A percentile compares a stretch with the other conserved stretches of the same genome.
phyloP scores from a whole-genome alignment of 2,797 vertebrate genomes.

The Falco biarmicus region DNA sequence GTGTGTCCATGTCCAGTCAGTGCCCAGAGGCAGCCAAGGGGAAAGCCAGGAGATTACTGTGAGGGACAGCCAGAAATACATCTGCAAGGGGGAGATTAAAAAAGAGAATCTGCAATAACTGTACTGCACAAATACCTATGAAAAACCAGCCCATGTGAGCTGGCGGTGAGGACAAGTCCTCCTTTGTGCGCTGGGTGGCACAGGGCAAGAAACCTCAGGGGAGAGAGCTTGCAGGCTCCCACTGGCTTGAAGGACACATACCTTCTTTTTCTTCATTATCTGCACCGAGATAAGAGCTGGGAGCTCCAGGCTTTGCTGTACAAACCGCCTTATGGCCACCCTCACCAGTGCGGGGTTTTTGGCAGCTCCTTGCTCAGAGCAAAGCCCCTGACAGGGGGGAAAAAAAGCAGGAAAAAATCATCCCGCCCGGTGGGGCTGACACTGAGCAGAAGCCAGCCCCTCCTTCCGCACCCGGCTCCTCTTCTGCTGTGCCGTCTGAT shows the following conservation, averaged over 20 bases:
- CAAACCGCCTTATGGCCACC: fast-evolving
- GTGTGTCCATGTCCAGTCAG: fast-evolving
- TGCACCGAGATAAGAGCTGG: background rate
- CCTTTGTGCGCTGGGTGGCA: background rate
- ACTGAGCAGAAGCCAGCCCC: slow-evolving; percentile 47
- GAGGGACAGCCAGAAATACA: background rate
- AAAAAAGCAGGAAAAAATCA: background rate
- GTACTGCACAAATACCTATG: background rate
- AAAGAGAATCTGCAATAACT: too few relatives aligned
- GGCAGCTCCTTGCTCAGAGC: background rate
- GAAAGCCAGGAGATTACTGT: background rate
- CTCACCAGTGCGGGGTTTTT: fast-evolving
- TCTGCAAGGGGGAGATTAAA: background rate
- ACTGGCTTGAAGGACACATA: background rate
- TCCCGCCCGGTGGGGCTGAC: background rate
- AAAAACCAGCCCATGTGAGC: background rate
- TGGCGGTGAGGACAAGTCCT: background rate
- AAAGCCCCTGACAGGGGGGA: background rate
- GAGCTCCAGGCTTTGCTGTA: background rate
- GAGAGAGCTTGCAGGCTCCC: background rate
- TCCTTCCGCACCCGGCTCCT: slow-evolving; percentile 55
- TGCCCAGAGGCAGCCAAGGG: background rate
- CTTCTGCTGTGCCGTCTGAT: slow-evolving; percentile 47
- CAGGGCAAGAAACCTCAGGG: background rate
- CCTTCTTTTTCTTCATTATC: background rate